These are phyloP conservation scores for Helicoverpa armigera DNA, from an alignment of 1,140 invertebrate genomes.

Conservation along the genomic window DNA sequence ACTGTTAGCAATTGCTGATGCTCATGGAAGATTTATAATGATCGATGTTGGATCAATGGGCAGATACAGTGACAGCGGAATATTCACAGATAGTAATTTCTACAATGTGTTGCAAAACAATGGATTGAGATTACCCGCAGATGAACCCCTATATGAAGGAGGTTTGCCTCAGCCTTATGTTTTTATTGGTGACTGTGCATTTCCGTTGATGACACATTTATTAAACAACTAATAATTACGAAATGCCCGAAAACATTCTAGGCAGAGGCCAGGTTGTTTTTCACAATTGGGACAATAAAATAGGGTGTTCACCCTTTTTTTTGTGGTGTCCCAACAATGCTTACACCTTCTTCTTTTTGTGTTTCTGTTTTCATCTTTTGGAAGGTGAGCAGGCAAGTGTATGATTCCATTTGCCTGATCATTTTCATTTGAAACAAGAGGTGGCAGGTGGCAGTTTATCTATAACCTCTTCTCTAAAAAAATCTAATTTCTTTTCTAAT, in stretches of 20 bases:
- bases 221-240: background rate
- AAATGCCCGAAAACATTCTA: background rate
- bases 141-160: constrained; percentile 19
- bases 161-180: constrained; percentile 26
- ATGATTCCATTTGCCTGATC: too few species aligned
- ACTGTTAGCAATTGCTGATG: constrained; percentile 18
- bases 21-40: constrained; percentile 14
- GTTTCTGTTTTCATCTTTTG: too few species aligned
- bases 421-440: too few species aligned
- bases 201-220: constrained; percentile 26
- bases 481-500: too few species aligned
- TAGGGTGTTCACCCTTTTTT: background rate
- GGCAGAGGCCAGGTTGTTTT: background rate
- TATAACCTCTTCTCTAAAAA: too few species aligned
- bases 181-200: constrained; percentile 22
- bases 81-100: constrained; percentile 20
- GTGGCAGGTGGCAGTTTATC: too few species aligned
- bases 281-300: background rate
- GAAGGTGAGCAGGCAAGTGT: too few species aligned
- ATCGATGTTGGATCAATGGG: constrained; percentile 22
- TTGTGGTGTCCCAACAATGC: background rate
- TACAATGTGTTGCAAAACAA: constrained; percentile 12
- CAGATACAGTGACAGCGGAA: constrained; percentile 19
- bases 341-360: background rate
- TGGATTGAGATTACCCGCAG: constrained; percentile 16